Conservation (phyloP, 2,113 vertebrate genomes). For the Pica pica region DNA sequence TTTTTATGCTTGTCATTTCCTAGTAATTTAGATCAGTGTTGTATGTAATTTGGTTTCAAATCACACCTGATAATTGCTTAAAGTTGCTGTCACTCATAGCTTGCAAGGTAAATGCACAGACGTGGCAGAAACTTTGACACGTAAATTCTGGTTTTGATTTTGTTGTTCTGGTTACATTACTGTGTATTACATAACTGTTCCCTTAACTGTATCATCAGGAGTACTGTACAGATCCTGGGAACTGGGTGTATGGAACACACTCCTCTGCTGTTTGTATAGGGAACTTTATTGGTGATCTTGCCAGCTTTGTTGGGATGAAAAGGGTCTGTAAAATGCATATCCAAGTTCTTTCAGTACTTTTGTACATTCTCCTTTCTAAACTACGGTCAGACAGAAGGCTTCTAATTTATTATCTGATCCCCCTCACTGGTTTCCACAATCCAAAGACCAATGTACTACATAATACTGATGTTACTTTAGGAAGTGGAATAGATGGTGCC, state of each 20-base stretch:
- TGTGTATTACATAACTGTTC: neutral
- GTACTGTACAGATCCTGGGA: neutral
- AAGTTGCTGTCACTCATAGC: neutral
- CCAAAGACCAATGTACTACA: neutral
- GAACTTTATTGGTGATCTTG: accelerated
- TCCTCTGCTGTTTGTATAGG: neutral
- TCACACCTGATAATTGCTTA: neutral
- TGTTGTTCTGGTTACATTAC: neutral
- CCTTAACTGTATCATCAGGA: neutral
- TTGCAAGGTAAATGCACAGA: neutral
- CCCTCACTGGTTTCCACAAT: neutral
- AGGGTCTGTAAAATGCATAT: neutral
- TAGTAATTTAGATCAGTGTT: neutral
- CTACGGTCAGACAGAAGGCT: neutral
- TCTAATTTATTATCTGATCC: neutral
- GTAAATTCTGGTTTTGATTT: neutral
- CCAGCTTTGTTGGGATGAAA: neutral
- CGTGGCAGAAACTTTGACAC: neutral
- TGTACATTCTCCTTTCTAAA: neutral
- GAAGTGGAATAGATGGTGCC: neutral
- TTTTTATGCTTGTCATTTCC: neutral
- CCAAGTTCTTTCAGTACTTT: neutral
- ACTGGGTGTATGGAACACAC: neutral
- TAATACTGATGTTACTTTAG: neutral
- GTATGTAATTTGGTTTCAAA: neutral